Evolutionary conservation across 2,113 vertebrate genomes (phyloP), one percentile per base, ranked within the genome.

Genomic region (Gasterosteus nipponicus): DNA sequence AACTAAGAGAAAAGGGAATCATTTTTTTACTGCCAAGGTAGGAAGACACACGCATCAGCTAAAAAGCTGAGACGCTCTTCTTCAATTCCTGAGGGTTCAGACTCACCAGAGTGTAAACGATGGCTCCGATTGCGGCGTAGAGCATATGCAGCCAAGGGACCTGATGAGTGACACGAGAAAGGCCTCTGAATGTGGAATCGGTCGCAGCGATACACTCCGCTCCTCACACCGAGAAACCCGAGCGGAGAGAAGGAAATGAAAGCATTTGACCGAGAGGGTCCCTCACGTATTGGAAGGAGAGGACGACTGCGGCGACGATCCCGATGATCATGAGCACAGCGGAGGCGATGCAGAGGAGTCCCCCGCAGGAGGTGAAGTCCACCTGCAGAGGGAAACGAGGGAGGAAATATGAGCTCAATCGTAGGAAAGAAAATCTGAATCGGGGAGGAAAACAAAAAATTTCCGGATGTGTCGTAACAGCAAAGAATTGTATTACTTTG

Each of bases 71-170:
- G 47, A 44, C 5, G 7, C 42, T 68, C 14, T 5, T 54, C 59
- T 54, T 11, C n/a, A 64, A 72, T 39, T 68, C 56, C 65, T 7
- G 47, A 38, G 9, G 65, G 47, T 2, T 10, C 26, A 0, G n/a
- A 89, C 97, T 97, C 87, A 98, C 97, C 96, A 98, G 92, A 42
- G 97, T 99, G 88, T 96, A 98, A 33, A 92, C 89, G 0, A 98
- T 90, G 54, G 97, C 97, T 4, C 96, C 97, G 0, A 98, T 91
- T 68, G 95, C 96, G 0, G 96, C 96, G 0, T 98, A 98, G 46
- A 99, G 81, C 97, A 98, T 98, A 61, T 99, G 97, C 14, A 98
- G 95, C 97, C 97, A 98, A 5, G 92, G 89, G 10, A 99, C 82
- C 98, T 99, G 91, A 0, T 0, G 4, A 87, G 84, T 77, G 65